Base-by-base conservation (phyloP, 92 coral and sea anemone genomes). In the Chrysogorgia sp. region DNA sequence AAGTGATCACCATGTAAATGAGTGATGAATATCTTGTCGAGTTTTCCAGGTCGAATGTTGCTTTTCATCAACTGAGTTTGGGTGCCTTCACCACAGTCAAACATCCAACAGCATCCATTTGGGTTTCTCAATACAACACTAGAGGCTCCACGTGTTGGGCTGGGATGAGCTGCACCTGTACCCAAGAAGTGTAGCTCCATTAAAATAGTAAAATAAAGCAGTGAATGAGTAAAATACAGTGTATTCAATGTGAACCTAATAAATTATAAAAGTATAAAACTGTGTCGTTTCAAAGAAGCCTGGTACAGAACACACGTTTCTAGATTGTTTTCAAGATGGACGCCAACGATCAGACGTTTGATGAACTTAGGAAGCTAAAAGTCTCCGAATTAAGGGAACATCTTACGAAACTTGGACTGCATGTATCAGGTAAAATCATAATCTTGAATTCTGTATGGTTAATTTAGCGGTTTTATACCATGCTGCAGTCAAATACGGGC, bases 1-100 rank as follows among this genome's bases (percentile, higher is more conserved):
- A 94, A 32, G 76, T 94, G 98, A 78, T 94, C 98, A 8, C 98
- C 97, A 47, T 94, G 98, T 20, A 94, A 90, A 82, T 94, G 98
- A 26, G 98, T 89, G 5, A 94, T 94, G 43, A 94, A 94, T 67
- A 94, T 92, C 83, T 91, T 94, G 67, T 81, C 92, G 40, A 94
- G 76, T 57, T 82, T 88, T 26, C 89, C 89, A 26, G 97, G 92
- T 62, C 90, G 90, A 47, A 94, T 85, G 2, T 83, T 26, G 82
- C 98, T 91, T 69, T 86, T 90, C 90, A 83, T 89, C 19, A 94
- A 89, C 58, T 94, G 96, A 43, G 86, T 87, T 75, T 94, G 98
- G 15, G 90, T 85, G 10, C 97, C 97, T 65, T 94, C 98, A 8
- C 98, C 98, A 45, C 98, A 94, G 75, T 94, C 98, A 65, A 94